Evolutionary conservation across 2,113 vertebrate genomes (phyloP).

Genomic region (Tupaia chinensis): DNA sequence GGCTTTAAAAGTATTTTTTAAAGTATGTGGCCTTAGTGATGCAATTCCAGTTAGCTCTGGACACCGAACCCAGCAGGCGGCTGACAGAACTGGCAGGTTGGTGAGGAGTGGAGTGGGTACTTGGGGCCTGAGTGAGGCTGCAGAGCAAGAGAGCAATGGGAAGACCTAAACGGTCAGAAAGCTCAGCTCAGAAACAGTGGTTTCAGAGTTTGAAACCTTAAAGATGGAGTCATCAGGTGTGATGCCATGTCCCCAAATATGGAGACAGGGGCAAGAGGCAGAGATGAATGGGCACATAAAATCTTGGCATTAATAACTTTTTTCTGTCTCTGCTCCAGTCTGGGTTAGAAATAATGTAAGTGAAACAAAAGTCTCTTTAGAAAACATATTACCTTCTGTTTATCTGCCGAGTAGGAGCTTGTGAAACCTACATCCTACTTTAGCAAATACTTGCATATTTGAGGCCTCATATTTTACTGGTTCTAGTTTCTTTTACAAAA

Average conservation of each 20-base stretch:
- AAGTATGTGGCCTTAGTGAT: rapidly evolving
- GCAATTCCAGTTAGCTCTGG: not conserved
- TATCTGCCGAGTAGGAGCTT: not conserved
- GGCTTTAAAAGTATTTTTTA: no score
- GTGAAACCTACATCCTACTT: not conserved
- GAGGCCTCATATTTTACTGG: not conserved
- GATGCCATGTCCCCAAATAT: not conserved
- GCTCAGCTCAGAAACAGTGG: not conserved
- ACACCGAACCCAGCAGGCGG: rapidly evolving
- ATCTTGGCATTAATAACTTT: not conserved
- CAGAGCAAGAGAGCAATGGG: not conserved
- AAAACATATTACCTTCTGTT: not conserved
- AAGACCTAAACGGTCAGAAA: not conserved
- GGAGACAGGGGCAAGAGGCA: rapidly evolving
- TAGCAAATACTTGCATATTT: not conserved
- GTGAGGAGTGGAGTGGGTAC: rapidly evolving
- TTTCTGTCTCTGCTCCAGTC: not conserved
- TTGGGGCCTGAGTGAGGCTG: not conserved
- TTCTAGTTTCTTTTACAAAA: not conserved
- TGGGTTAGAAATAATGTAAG: not conserved
- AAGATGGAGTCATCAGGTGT: not conserved
- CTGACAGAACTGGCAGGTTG: rapidly evolving
- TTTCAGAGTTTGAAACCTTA: not conserved
- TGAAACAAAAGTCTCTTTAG: not conserved
- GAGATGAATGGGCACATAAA: rapidly evolving